Base-by-base conservation (phyloP, 2,888 invertebrate genomes). In the Ophion ventricosus region DNA sequence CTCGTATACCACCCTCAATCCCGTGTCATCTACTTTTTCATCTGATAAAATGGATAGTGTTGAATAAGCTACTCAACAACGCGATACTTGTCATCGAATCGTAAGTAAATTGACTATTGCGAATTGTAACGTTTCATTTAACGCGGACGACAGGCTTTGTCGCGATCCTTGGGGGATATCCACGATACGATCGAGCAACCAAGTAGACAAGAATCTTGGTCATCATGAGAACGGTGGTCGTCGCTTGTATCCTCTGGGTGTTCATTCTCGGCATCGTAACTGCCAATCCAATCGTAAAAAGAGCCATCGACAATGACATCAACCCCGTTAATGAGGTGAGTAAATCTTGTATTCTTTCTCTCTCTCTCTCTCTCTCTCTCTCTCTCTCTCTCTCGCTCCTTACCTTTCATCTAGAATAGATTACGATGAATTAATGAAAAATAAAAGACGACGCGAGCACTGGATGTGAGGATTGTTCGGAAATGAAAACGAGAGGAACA, bases 281-380 rank as follows among this genome's bases (percentile, higher is more conserved):
- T 70, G 88, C 89, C 80, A 87, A 85, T 69, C 92, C 93, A 1
- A 85, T 92, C 70, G 89, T 89, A 69, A 92, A 93, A 86, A 89
- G 91, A 72, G 91, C 91, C 72, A 83, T 89, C 26, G 90, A 90
- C 59, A 89, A 91, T 4, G 92, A 93, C 69, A 88, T 93, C 77
- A 92, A 88, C 76, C 92, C 93, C 5, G 80, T 93, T 40, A 93
- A 93, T 87, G 93, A 93, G 90, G 93, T 93, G 87, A 93, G 92
- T 90, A 10, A 56, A 14, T 72, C 14, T 23, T 0, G n/a, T 54
- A n/a, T 29, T 29, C 2, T 25, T 63, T 59, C 23, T 26, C 40
- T 74, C 26, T 43, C 8, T 20, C 8, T 54, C 43, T 20, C 5
- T 73, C 77, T 29, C 4, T 54, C 10, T 35, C 11, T 11, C 43